Evolutionary conservation across 2,113 vertebrate species (phyloP), one percentile per base, ranked within the genome.

Genomic region (Cichladusa arquata): DNA sequence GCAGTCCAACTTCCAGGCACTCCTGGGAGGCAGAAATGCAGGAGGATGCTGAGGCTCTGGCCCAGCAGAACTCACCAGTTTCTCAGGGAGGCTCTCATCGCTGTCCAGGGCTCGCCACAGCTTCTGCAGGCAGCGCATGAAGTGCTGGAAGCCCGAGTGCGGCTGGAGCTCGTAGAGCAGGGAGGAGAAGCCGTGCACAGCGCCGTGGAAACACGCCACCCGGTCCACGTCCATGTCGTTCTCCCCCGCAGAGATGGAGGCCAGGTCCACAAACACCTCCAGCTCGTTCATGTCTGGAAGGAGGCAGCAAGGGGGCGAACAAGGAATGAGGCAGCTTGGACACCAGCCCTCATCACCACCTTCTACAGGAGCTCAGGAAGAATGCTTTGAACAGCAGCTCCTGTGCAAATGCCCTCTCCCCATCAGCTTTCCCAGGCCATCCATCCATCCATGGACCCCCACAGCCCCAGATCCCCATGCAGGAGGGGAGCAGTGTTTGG

Each of bases 181-280:
- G 13, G 98, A 96, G 1, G 99, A 98, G 66, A 99, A 99, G 91
- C 99, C 99, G 28, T 99, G 98, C 57, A 99, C 98, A 2, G 99
- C 95, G 13, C 99, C 98, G 1, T 99, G 99, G 96, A 99, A 99
- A 77, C 98, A 99, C 4, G 99, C 99, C 20, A 99, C 99, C 0
- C 99, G 98, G 92, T 99, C 99, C 77, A 99, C 99, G 2, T 99
- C 99, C 93, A 99, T 98, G 96, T 99, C 99, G 6, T 99, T 99
- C 97, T 99, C 99, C 74, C 99, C 99, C 12, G 99, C 99, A 24
- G 99, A 99, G 94, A 99, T 99, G 81, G 99, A 99, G 1, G 99
- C 99, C 98, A 99, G 87, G 96, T 99, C 99, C 62, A 99, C 99
- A 74, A 99, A 99, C 22, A 99, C 99, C 86, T 99, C 99, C 94